Base-by-base conservation (phyloP, 2,888 invertebrate species). In the Erpobdella octoculata region DNA sequence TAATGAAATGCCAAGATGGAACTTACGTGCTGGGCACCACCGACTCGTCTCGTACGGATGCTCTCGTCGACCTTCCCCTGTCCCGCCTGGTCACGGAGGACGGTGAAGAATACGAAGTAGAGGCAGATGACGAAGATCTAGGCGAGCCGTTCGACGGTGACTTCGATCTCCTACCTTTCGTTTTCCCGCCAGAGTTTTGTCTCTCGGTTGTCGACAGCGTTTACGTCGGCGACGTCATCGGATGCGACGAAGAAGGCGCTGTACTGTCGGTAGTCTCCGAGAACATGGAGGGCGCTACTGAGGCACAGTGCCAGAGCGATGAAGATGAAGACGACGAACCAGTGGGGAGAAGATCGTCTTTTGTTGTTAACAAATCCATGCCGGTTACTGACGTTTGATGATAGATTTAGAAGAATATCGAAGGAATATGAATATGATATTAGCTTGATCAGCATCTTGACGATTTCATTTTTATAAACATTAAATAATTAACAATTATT, bases 1-100 rank as follows among this genome's bases (percentile, higher is more conserved):
- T 69, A 33, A 69, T 69, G 69, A 69, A 69, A 37, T 53, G 69
- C n/a, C 53, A 38, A 31, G 69, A 69, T 58, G 69, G 69, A 1
- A 58, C 69, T 2, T 48, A 58, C 33, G 48, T 69, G 9, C n/a
- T 69, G 35, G 58, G 58, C 18, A 28, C 53, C 53, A 28, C 53
- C 53, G n/a, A 53, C 28, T 28, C 53, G 21, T 8, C 53, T 28
- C 21, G 28, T 25, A 28, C 53, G 8, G 53, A 53, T 25, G 53
- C 53, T 18, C n/a, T 53, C 21, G 2, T 53, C 1, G 53, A 53
- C 8, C 5, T 53, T 6, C 53, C 53, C 15, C 53, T 53, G 53
- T 21, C 21, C 21, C 21, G 28, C 5, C 21, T 53, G 53, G 21
- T 53, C 53, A n/a, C n/a, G n/a, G 53, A 53, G 1, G 53, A 53